These are phyloP conservation scores for Thomomys bottae DNA, from an alignment of 2,113 vertebrate genomes.

Conservation along the genomic window DNA sequence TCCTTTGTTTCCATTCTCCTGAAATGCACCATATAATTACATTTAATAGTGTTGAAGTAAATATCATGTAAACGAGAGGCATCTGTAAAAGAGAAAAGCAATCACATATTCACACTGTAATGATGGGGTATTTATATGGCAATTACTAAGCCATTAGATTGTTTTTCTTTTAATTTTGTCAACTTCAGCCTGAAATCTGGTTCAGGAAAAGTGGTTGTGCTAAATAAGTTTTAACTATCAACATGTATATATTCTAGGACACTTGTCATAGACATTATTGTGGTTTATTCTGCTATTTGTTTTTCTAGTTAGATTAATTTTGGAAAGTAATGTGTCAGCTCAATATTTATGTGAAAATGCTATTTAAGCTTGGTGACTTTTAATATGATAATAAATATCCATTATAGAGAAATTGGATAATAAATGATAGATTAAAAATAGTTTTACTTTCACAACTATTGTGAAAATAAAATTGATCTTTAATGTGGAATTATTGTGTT, in stretches of 20 bases:
- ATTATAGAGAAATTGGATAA: background rate
- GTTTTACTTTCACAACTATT: background rate
- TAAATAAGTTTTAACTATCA: conserved; percentile 57
- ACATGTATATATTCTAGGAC: background rate
- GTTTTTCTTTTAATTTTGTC: conserved; percentile 58
- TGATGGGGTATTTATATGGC: conserved; percentile 45
- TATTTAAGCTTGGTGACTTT: background rate
- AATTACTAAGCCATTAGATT: conserved; percentile 66
- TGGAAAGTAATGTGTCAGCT: background rate
- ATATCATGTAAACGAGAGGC: conserved; percentile 30
- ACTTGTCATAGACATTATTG: background rate
- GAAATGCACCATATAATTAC: conserved; percentile 50
- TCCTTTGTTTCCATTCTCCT: conserved; percentile 44
- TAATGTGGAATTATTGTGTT: background rate
- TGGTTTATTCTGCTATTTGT: background rate
- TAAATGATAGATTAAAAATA: background rate
- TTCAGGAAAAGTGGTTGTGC: background rate
- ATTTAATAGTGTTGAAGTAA: conserved; percentile 59
- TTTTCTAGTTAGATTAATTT: conserved; percentile 27
- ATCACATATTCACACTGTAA: conserved; percentile 51
- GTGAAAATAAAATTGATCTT: background rate
- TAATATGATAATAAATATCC: background rate
- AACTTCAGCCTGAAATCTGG: conserved; percentile 22
- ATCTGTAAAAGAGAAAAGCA: conserved; percentile 42
- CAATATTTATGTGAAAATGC: background rate